Percentiles rank a stretch among this genome's conserved stretches.
These are phyloP conservation scores for Rhingia rostrata DNA, from an alignment of 2,888 invertebrate species.

Conservation along the genomic window DNA sequence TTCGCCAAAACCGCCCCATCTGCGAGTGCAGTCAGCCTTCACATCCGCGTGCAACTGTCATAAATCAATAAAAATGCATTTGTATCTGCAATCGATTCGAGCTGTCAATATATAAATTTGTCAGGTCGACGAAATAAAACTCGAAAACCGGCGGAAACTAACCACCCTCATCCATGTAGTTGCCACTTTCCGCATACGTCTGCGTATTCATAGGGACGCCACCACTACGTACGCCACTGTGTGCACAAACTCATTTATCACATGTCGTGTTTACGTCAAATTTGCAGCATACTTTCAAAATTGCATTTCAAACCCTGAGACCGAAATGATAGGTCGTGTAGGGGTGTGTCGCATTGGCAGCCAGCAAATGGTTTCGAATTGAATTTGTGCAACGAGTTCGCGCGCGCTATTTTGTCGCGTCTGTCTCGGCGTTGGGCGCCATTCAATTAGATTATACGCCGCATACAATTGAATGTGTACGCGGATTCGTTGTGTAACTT, in stretches of 20 bases:
- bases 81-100: conserved; percentile 47
- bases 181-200: background rate
- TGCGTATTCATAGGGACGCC: background rate
- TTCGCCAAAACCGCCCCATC: conserved; percentile 5
- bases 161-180: background rate
- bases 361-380: conserved; percentile 36
- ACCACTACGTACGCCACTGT: conserved; percentile 14
- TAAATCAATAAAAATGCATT: conserved; percentile 62
- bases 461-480: background rate
- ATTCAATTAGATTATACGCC: conserved; percentile 51
- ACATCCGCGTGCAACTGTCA: conserved; percentile 32
- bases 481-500: conserved; percentile 11
- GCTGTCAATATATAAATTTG: conserved; percentile 49
- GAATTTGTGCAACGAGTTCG: conserved; percentile 27
- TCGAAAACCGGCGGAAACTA: conserved; percentile 10
- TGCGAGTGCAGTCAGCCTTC: conserved; percentile 3
- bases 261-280: conserved; percentile 65
- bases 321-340: conserved; percentile 43
- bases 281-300: conserved; percentile 67
- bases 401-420: conserved; percentile 11
- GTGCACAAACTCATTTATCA: conserved; percentile 64
- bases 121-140: conserved; percentile 4
- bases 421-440: conserved; percentile 51
- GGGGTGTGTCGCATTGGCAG: conserved; percentile 33
- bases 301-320: conserved; percentile 53